Evolutionary conservation across 2,797 vertebrate genomes (phyloP), one percentile per base, ranked within the genome.

Genomic region (Agapornis canus): DNA sequence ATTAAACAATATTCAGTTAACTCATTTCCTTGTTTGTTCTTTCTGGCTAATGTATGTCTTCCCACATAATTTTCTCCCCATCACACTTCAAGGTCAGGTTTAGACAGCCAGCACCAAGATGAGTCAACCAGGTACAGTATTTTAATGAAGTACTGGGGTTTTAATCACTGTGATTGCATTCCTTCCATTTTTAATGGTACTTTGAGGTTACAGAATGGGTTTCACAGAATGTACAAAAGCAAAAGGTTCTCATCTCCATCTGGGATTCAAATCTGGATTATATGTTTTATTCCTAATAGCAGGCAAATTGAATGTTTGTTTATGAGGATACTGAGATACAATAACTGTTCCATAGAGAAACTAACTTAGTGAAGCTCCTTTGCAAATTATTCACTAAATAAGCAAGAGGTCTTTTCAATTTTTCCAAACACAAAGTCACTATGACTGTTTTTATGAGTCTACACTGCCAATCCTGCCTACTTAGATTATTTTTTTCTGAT

Each of bases 231-330:
- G 29, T 43, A 71, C 61, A 92, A 86, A 94, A 94, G n/a, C 42
- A 93, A 82, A 90, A 96, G 35, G 42, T 89, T 96, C 42, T 56
- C 49, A 45, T 68, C 59, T 95, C 75, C 92, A 75, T 90, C 86
- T 86, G 88, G 63, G 54, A 86, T 60, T 86, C 42, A 95, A 95
- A 91, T 92, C 48, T 95, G 86, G 84, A 91, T 91, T 86, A 84
- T 65, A 10, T 21, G 49, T 78, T 89, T 91, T 75, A 78, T 81
- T 83, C 32, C 47, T 86, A 51, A 56, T 37, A 85, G 22, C n/a
- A 65, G 31, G 15, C 39, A 82, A 51, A 73, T 71, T 75, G 66
- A 76, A 73, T 64, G n/a, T 35, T 86, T 89, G 32, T 39, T 86
- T 86, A 51, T 57, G 49, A 82, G 40, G 52, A 73, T 43, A 25